Conservation (phyloP, 2,797 vertebrate species). For the Siniperca undulata region DNA sequence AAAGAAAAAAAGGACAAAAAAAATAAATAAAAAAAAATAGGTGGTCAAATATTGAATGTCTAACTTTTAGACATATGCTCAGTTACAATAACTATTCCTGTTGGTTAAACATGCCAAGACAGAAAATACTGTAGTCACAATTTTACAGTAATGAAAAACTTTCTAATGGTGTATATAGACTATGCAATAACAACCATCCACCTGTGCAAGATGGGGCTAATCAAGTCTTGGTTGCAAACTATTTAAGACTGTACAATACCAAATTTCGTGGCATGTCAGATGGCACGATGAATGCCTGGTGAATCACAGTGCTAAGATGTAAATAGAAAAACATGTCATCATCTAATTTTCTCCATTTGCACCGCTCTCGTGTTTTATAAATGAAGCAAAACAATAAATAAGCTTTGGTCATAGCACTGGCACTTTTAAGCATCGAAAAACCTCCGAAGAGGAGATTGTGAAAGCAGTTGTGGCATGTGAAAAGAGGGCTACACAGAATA, state of each 20-base stretch:
- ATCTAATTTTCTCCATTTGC: neutral
- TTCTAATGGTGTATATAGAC: neutral
- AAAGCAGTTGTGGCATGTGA: neutral
- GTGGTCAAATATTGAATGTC: neutral
- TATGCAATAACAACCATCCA: neutral
- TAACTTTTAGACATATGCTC: neutral
- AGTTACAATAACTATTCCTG: neutral
- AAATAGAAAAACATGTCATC: neutral
- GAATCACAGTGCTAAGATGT: neutral
- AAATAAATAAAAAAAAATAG: neutral
- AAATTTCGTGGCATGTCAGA: neutral
- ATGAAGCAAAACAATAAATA: slow-evolving; percentile 4
- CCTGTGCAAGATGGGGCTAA: neutral
- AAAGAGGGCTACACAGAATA: too few relatives aligned
- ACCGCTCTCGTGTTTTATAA: neutral
- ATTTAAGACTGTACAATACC: neutral
- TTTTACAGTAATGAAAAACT: neutral
- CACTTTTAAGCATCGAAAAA: neutral
- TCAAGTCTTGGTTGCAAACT: neutral
- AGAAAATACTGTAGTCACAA: neutral
- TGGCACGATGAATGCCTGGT: neutral
- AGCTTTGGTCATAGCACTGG: neutral
- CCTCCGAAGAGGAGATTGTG: neutral
- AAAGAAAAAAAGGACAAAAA: neutral
- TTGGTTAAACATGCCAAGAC: neutral